Percentiles rank a stretch among this genome's conserved stretches.
These are phyloP conservation scores for Chromoteleia sp. DNA, from an alignment of 2,888 invertebrate genomes.

Conservation along the genomic window DNA sequence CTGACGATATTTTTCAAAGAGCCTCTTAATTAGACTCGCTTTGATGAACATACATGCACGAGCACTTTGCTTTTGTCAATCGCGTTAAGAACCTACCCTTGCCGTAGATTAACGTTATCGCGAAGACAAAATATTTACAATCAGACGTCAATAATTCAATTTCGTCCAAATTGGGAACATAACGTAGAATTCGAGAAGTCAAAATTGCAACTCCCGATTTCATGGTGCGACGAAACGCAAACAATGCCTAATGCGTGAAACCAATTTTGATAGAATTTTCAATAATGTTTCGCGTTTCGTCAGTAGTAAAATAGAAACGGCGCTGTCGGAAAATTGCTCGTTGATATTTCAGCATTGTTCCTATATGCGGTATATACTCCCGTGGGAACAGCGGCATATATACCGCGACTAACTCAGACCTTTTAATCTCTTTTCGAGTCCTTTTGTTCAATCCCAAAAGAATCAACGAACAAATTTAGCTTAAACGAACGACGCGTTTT, in stretches of 20 bases:
- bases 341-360: slow-evolving; percentile 46
- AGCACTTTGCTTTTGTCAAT: slow-evolving; percentile 22
- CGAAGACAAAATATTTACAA: slow-evolving; percentile 4
- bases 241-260: slow-evolving; percentile 28
- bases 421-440: slow-evolving; percentile 46
- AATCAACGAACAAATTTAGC: slow-evolving; percentile 38
- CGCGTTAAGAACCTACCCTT: slow-evolving; percentile 15
- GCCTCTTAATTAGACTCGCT: slow-evolving; percentile 57
- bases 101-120: slow-evolving; percentile 1
- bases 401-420: slow-evolving; percentile 23
- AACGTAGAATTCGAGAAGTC: slow-evolving; percentile 1
- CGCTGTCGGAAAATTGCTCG: slow-evolving; percentile 46
- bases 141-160: slow-evolving; percentile 15
- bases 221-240: slow-evolving; percentile 11
- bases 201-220: not conserved
- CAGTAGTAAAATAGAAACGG: slow-evolving; percentile 56
- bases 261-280: slow-evolving; percentile 57
- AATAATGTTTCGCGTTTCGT: slow-evolving; percentile 54
- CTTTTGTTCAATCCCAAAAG: slow-evolving; percentile 49
- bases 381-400: slow-evolving; percentile 48
- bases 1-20: slow-evolving; percentile 67
- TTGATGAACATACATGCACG: slow-evolving; percentile 42
- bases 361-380: slow-evolving; percentile 27
- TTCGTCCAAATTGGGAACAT: not conserved
- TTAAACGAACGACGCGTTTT: slow-evolving; percentile 23